Percentiles rank a stretch among this genome's conserved stretches.
These are phyloP conservation scores for Drosophila pachea DNA, from an alignment of 1,140 invertebrate genomes.

Conservation along the genomic window DNA sequence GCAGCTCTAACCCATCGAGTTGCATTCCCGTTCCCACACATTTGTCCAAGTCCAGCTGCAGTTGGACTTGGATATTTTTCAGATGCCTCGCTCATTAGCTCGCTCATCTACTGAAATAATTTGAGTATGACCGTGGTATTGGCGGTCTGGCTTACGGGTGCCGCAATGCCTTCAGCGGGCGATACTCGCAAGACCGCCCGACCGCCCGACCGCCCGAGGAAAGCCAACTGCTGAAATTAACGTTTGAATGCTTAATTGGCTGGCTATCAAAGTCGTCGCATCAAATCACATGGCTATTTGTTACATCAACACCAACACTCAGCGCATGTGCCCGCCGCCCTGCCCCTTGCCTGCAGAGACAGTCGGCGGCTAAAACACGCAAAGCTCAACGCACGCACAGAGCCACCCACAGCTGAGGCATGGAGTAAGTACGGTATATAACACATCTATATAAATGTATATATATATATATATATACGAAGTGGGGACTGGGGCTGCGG, in stretches of 20 bases:
- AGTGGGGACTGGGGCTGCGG: not conserved
- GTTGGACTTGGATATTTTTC: too few species aligned
- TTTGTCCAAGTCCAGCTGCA: too few species aligned
- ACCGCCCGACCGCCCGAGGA: conserved; percentile 56
- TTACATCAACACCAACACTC: conserved; percentile 63
- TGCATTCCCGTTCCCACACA: too few species aligned
- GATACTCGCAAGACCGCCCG: conserved; percentile 30
- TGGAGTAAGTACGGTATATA: not conserved
- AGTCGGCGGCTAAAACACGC: conserved; percentile 27
- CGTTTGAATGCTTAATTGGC: conserved; percentile 76
- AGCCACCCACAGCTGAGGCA: conserved; percentile 21
- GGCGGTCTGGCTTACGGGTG: too few species aligned
- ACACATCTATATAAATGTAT: conserved; percentile 4
- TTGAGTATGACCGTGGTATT: too few species aligned
- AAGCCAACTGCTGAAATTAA: conserved; percentile 72
- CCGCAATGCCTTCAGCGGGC: too few species aligned
- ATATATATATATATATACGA: conserved; percentile 23
- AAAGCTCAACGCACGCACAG: conserved; percentile 29
- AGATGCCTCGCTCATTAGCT: too few species aligned
- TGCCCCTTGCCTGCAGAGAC: not conserved
- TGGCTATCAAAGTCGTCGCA: conserved; percentile 71
- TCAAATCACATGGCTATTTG: conserved; percentile 76
- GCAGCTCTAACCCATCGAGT: conserved; percentile 15
- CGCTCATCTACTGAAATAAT: too few species aligned
- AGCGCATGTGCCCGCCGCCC: not conserved